Base-by-base conservation (phyloP, 2,888 invertebrate species). In the Watsonalla binaria region DNA sequence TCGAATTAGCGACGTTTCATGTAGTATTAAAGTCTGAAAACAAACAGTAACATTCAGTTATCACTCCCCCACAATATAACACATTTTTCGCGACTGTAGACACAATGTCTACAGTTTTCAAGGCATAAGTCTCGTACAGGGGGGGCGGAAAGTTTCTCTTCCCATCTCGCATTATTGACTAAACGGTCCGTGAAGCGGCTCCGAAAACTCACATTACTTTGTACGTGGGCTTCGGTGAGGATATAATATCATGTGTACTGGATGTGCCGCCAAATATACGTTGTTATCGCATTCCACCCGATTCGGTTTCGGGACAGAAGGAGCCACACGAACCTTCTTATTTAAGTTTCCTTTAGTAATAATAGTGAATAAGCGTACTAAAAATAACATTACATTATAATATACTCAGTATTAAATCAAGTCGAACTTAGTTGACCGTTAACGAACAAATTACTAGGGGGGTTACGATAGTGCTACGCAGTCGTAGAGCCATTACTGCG, bases 111-210 rank as follows among this genome's bases (percentile, higher is more conserved):
- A 42, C 42, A 42, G 42, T 8, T 6, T 42, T 42, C 42, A 11
- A 42, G 42, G 11, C 42, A 65, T 62, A 63, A 60, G 54, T 57
- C 56, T 57, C 58, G 51, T 42, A 47, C 53, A 37, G 45, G 47
- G 55, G 57, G 56, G 9, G 24, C 24, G 48, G 51, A 47, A 65
- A 60, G 54, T 63, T 65, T 59, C 56, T 34, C 64, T 62, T 62
- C 65, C 69, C 71, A 69, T 74, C 66, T 69, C 69, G 63, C 65
- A 65, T 76, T 73, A 79, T 74, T 74, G 73, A 72, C 71, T 71
- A 71, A 74, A 70, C 69, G 70, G 71, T 76, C 75, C 70, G 66
- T 72, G 70, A 79, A 73, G 65, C 65, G 63, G 51, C 54, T 54
- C 67, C 56, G 66, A 66, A 66, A 70, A 68, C 67, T 73, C 65